Conservation (phyloP, 1,140 invertebrate genomes). For the Drosophila arizonae region DNA sequence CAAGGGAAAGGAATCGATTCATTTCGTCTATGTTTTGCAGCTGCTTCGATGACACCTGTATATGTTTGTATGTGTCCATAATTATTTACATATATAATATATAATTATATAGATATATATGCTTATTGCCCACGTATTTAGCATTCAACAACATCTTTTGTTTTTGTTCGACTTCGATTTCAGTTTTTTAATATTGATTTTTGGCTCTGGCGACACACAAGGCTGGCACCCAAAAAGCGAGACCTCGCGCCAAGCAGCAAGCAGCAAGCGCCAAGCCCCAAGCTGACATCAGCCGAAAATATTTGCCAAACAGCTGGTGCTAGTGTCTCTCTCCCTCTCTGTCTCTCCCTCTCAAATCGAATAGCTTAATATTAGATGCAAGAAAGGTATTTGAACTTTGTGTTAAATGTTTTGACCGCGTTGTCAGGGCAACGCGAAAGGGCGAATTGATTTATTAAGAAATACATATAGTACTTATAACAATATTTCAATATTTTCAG, state of each 20-base stretch:
- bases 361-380: not conserved
- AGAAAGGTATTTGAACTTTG: slow-evolving; percentile 18
- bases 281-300: slow-evolving; percentile 8
- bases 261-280: not conserved
- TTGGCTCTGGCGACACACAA: slow-evolving; percentile 11
- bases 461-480: too few species aligned
- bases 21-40: too few species aligned
- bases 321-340: not conserved
- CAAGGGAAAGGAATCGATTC: too few species aligned
- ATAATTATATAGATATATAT: not conserved
- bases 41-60: too few species aligned
- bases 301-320: slow-evolving; percentile 12
- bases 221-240: slow-evolving; percentile 9
- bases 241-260: not conserved
- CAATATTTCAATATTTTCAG: not conserved
- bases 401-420: too few species aligned
- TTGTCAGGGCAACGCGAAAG: too few species aligned
- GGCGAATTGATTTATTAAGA: too few species aligned
- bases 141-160: not conserved
- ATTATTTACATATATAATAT: not conserved
- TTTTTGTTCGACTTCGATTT: not conserved
- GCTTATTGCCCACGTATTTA: not conserved
- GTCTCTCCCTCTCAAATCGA: too few species aligned
- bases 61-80: not conserved
- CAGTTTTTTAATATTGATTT: slow-evolving; percentile 32